Evolutionary conservation across 2,888 invertebrate genomes (phyloP), one percentile per base, ranked within the genome.

Genomic region (Orchesellides sinensis): DNA sequence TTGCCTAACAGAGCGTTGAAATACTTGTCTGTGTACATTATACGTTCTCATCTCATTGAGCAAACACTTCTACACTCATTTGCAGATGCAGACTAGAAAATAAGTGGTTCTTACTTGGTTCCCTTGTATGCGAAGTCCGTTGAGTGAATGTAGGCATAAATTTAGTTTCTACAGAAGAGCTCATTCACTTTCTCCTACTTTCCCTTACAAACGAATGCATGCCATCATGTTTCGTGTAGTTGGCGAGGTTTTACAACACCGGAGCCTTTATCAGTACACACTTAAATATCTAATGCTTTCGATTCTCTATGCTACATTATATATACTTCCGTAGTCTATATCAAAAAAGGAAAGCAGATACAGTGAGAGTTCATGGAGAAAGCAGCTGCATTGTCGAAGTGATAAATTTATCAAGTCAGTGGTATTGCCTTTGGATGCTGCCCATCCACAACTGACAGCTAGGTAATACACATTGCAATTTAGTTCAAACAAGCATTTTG

Each of bases 61-160:
- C 49, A 61, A 73, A 61, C 73, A 73, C 73, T 73, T 61, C 19
- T 35, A 59, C 61, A 27, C 63, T 73, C 73, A 73, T 73, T 73
- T 73, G 25, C 63, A 68, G 27, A 68, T 27, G 47, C 14, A 40
- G 65, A 19, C 45, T 59, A 27, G 27, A 19, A 45, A 72, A 59
- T 72, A 72, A 72, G 59, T 72, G 59, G 8, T 72, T 59, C 69
- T n/a, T 10, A n/a, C n/a, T n/a, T n/a, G n/a, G n/a, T 40, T 40
- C 10, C 40, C 10, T 40, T 40, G 40, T 40, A 40, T 40, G 40
- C n/a, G n/a, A n/a, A n/a, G n/a, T n/a, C n/a, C n/a, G n/a, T n/a
- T n/a, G n/a, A n/a, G n/a, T n/a, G n/a, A n/a, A n/a, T n/a, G n/a
- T n/a, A n/a, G n/a, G n/a, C n/a, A n/a, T n/a, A n/a, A n/a, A n/a